These are phyloP conservation scores for Drosophila parabipectinata DNA, from an alignment of 1,140 invertebrate genomes.

Conservation along the genomic window DNA sequence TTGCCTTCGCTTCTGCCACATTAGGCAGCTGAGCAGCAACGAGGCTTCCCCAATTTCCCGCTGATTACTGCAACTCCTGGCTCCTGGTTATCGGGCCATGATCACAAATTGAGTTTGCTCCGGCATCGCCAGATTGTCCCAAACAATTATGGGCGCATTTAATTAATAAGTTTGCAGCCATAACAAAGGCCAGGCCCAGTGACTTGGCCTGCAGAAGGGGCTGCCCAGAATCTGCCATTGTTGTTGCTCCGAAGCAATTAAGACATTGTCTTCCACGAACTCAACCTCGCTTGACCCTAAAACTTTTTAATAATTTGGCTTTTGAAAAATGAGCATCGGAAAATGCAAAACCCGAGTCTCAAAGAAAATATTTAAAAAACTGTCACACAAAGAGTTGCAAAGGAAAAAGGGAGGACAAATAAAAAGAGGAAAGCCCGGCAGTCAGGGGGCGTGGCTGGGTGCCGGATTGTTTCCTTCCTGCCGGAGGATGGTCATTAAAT, in stretches of 20 bases:
- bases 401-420: constrained; percentile 9
- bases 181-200: constrained; percentile 23
- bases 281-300: constrained; percentile 46
- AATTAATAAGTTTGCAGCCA: constrained; percentile 73
- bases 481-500: constrained; percentile 67
- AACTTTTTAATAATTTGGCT: constrained; percentile 56
- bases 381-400: constrained; percentile 47
- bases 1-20: constrained; percentile 59
- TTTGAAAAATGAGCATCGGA: constrained; percentile 50
- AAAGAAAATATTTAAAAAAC: constrained; percentile 13
- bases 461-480: constrained; percentile 47
- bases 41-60: neutral
- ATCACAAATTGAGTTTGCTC: constrained; percentile 70
- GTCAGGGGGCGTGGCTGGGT: constrained; percentile 14
- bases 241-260: constrained; percentile 43
- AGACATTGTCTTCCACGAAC: constrained; percentile 48
- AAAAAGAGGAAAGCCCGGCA: neutral
- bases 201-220: constrained; percentile 43
- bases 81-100: constrained; percentile 33
- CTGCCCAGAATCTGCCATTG: constrained; percentile 21
- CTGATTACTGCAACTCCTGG: constrained; percentile 12
- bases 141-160: constrained; percentile 71
- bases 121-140: constrained; percentile 36
- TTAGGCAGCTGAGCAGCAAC: constrained; percentile 54
- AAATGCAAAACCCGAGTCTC: neutral